A percentile compares a stretch with the other conserved stretches of the same genome.
phyloP scores from a whole-genome alignment of 2,113 vertebrate species.

The Ceyx melanurus region DNA sequence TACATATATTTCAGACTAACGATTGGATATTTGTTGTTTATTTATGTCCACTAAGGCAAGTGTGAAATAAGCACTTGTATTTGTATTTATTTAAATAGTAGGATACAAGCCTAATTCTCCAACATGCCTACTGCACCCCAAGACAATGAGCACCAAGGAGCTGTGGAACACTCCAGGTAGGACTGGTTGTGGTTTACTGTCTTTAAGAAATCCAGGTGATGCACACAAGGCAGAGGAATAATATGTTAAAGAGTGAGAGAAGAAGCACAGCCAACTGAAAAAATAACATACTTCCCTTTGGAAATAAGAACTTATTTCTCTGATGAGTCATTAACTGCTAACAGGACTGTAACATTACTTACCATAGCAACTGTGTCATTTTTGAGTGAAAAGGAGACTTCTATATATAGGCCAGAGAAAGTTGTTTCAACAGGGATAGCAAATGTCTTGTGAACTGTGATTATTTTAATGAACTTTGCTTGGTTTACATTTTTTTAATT shows the following conservation, averaged over 20 bases:
- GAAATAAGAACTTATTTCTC: neutral
- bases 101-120: neutral
- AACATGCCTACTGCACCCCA: neutral
- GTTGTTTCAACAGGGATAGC: neutral
- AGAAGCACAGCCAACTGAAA: neutral
- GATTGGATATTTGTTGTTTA: neutral
- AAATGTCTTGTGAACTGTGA: neutral
- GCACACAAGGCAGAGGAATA: neutral
- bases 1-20: neutral
- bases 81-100: neutral
- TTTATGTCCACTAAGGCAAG: neutral
- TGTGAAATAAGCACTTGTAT: neutral
- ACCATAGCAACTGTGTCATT: neutral
- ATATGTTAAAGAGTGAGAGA: neutral
- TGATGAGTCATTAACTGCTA: neutral
- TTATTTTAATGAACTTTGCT: neutral
- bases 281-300: neutral
- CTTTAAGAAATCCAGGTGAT: neutral
- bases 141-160: neutral
- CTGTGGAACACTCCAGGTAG: neutral
- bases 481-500: neutral
- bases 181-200: neutral
- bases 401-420: neutral
- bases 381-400: neutral
- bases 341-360: neutral